Evolutionary conservation across 2,797 vertebrate species (phyloP), one percentile per base, ranked within the genome.

Genomic region (Rhyacichthys aspro): DNA sequence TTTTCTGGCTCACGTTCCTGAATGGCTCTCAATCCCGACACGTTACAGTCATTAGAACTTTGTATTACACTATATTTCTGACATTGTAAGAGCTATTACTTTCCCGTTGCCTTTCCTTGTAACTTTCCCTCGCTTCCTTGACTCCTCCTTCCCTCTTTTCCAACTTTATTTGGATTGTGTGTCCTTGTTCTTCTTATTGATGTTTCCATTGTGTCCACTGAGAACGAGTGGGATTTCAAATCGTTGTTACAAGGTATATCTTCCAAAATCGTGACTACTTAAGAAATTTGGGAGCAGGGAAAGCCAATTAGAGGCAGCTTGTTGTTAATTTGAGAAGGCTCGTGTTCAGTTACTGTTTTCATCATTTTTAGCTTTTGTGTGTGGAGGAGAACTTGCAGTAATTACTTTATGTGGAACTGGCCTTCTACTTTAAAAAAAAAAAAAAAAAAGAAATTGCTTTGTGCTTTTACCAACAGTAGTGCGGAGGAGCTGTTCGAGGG

Each of bases 361-460:
- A 28, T 9, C 55, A 36, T 53, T 23, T 55, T 44, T 61, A 34
- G 34, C 45, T 33, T 18, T n/a, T 42, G 39, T 12, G 5, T 42
- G 2, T 46, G 19, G 18, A 33, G 53, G 55, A 16, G 60, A 39
- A 43, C 47, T 16, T 63, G 59, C 67, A 59, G 67, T 82, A 82
- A 87, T 82, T 80, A 75, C 82, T 82, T 83, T 86, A 69, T 63
- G 52, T 12, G 11, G 55, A 15, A 74, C 70, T 79, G 76, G 72
- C 60, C 73, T 72, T 80, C 70, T 55, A 76, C 72, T 83, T 72
- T 76, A n/a, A n/a, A n/a, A n/a, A n/a, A n/a, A n/a, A n/a, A n/a
- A 56, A 71, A 72, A 79, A 78, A 75, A 61, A 54, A 83, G 69
- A 78, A 81, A 85, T 78, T 78, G 68, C 73, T 79, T 82, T 60